These are phyloP conservation scores for Umimayanthus kanabou DNA, from an alignment of 92 coral and sea anemone species.

Conservation along the genomic window DNA sequence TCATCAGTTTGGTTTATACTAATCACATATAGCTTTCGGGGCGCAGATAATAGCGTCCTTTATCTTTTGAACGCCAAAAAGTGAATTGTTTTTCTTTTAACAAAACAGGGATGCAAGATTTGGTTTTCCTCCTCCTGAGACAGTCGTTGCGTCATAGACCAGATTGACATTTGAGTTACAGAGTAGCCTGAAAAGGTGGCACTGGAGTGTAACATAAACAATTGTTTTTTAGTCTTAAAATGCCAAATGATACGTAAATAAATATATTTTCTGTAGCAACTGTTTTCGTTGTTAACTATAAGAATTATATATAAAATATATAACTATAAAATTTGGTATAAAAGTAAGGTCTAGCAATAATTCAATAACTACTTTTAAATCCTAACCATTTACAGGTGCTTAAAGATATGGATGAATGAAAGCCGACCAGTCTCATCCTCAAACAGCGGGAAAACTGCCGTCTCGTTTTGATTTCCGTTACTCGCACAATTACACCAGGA, in stretches of 20 bases:
- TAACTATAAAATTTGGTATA: neutral
- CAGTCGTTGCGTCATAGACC: slow-evolving; percentile 8
- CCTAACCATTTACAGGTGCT: neutral
- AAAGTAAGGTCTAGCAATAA: neutral
- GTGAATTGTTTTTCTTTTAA: neutral
- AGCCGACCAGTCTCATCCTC: neutral
- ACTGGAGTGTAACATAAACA: neutral
- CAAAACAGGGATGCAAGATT: slow-evolving; percentile 32
- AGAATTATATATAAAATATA: too few relatives aligned
- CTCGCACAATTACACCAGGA: too few relatives aligned
- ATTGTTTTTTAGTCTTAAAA: too few relatives aligned
- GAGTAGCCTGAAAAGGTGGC: too few relatives aligned
- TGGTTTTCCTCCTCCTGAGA: slow-evolving; percentile 13
- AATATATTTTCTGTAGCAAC: neutral
- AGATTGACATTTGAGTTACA: neutral
- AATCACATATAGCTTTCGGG: too few relatives aligned
- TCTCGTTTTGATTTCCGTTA: too few relatives aligned
- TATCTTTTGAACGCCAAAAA: neutral
- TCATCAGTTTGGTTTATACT: too few relatives aligned
- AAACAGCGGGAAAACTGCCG: neutral
- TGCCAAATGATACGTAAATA: too few relatives aligned
- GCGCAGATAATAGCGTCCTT: too few relatives aligned
- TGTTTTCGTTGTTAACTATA: neutral
- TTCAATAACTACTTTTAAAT: neutral
- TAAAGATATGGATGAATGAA: neutral